Evolutionary conservation across 2,888 invertebrate species (phyloP).

Genomic region (Acheta domesticus): DNA sequence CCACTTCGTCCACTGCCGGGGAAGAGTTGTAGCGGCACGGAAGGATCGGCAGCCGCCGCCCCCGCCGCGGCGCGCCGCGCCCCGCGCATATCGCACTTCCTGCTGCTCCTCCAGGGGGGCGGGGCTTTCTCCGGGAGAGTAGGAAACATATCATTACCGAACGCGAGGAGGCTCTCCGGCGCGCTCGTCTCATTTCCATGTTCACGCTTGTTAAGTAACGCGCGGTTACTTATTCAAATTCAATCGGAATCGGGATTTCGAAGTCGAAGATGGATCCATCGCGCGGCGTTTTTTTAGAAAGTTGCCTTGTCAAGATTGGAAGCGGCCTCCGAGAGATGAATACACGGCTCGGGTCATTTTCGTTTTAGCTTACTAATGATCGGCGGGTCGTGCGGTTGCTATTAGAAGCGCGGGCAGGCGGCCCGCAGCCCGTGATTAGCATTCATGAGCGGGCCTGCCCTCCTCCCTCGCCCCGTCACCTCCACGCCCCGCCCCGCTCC

Average conservation of each 20-base stretch:
- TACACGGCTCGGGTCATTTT: neutral
- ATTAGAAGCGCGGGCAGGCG: neutral
- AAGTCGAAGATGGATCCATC: constrained; percentile 5
- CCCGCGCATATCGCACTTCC: too few relatives aligned
- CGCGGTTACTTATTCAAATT: neutral
- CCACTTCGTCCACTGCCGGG: too few relatives aligned
- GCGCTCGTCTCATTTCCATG: neutral
- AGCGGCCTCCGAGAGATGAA: neutral
- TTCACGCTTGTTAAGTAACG: constrained; percentile 10
- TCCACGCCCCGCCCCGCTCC: too few relatives aligned
- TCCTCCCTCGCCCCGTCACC: too few relatives aligned
- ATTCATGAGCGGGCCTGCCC: neutral
- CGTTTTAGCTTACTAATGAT: constrained; percentile 18
- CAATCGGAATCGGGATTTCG: constrained; percentile 8
- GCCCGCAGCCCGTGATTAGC: neutral
- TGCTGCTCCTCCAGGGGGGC: neutral
- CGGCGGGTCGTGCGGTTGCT: neutral
- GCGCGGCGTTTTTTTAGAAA: neutral
- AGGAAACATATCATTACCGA: neutral
- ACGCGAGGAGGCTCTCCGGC: neutral
- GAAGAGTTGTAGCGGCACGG: too few relatives aligned
- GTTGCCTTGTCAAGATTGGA: neutral
- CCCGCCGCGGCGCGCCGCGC: too few relatives aligned
- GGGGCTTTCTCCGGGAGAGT: neutral
- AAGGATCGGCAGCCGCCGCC: too few relatives aligned